Evolutionary conservation across 2,888 invertebrate species (phyloP).

Genomic region (Temnothorax unifasciatus): DNA sequence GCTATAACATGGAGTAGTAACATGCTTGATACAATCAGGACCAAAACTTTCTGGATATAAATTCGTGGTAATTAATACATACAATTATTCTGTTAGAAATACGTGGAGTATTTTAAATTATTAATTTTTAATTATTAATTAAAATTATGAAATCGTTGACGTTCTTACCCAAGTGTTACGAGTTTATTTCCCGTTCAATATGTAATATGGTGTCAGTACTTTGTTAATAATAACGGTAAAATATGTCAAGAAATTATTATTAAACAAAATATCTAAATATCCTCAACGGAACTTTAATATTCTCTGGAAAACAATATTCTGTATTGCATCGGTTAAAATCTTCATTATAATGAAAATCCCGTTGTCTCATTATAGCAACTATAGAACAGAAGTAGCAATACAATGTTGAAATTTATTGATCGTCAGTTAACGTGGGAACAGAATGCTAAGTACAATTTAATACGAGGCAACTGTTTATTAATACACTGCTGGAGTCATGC

Average conservation of each 20-base stretch:
- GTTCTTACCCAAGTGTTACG: neutral
- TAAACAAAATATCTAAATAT: neutral
- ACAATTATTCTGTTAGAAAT: neutral
- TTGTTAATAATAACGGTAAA: neutral
- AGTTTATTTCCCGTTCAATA: slow-evolving; percentile 9
- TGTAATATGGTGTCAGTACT: neutral
- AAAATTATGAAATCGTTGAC: neutral
- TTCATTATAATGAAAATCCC: neutral
- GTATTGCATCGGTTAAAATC: neutral
- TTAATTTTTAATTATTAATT: neutral
- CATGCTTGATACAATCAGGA: slow-evolving; percentile 8
- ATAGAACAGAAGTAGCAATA: neutral
- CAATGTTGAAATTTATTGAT: slow-evolving; percentile 14
- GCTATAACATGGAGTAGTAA: neutral
- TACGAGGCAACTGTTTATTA: slow-evolving; percentile 30
- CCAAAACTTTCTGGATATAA: slow-evolving; percentile 17
- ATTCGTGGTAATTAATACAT: neutral
- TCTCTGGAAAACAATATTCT: neutral
- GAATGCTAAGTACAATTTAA: slow-evolving; percentile 2
- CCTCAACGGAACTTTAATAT: neutral
- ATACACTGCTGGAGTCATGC: neutral
- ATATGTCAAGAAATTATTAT: neutral
- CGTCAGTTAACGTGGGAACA: slow-evolving; percentile 28
- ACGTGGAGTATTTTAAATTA: neutral
- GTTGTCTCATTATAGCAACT: neutral